Base-by-base conservation (phyloP, 2,888 invertebrate genomes). In the Apamea sordens region DNA sequence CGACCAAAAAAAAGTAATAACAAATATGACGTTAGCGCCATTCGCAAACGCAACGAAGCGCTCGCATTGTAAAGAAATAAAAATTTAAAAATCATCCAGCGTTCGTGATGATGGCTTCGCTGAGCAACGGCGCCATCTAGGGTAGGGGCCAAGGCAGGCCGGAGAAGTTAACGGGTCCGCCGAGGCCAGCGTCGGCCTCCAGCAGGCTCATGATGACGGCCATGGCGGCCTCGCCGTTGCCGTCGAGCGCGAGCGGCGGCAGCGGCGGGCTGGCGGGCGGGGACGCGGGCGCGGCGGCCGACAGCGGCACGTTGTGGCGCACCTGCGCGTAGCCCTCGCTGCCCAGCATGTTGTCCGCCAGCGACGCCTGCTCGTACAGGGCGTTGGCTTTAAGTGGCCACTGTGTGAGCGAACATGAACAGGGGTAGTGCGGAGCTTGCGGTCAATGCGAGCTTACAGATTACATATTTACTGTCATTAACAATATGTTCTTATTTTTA, bases 171-270 rank as follows among this genome's bases (percentile, higher is more conserved):
- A 98, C 98, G 0, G 98, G 98, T 0, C 98, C 98, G 7, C 98
- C 99, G 53, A 99, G 97, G 0, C 99, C 99, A 0, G 98, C 98
- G 93, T 99, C 99, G 0, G 98, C 99, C 94, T 99, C 99, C 68
- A 99, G 95, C 44, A 99, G 97, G 93, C 98, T 98, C 99, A 99
- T 99, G 89, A 99, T 98, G 87, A 99, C 98, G 1, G 99, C 98
- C 98, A 99, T 99, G 10, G 98, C 98, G 5, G 99, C 98, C 92
- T 99, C 99, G 89, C 99, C 98, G 92, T 98, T 98, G 64, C 98
- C 98, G 91, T 98, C 98, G 67, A 97, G 97, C 0, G 92, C 92
- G 4, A 94, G 90, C 0, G 94, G 88, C 0, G 94, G 92, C 24
- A 94, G 90, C 0, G 94, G 94, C 8, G 95, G 95, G 6, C 94